Conservation (phyloP, 64 coral and sea anemone species). For the Stichodactyla mertensii region DNA sequence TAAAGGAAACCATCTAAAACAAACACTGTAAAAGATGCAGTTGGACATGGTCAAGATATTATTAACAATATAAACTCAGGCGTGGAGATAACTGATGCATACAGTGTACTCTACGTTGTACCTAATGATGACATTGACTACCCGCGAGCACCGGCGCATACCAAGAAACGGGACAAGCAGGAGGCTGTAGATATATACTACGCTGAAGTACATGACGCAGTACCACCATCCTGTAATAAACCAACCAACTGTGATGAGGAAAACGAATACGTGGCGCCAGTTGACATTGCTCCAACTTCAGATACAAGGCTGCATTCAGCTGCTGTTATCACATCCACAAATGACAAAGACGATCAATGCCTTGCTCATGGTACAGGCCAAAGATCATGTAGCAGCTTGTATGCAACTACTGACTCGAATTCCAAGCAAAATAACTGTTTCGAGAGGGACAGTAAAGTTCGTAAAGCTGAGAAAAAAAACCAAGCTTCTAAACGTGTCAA, state of each 20-base stretch:
- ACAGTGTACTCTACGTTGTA: background rate
- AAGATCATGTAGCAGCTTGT: background rate
- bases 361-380: no score
- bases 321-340: background rate
- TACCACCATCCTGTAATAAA: background rate
- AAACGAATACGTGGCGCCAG: background rate
- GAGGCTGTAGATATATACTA: background rate
- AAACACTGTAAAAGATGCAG: background rate
- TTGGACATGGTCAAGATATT: background rate
- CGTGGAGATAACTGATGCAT: background rate
- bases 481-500: background rate
- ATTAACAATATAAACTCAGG: background rate
- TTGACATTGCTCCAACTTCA: background rate
- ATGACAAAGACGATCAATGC: no score
- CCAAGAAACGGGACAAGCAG: background rate
- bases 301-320: background rate
- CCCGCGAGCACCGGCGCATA: background rate
- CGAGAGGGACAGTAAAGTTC: background rate
- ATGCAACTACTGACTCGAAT: background rate
- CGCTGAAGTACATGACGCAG: background rate
- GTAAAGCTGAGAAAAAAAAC: background rate
- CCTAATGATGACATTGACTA: background rate
- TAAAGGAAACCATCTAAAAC: background rate
- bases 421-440: background rate
- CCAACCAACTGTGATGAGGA: background rate